These are phyloP conservation scores for Caenorhabditis sp. DNA, from an alignment of 2,888 invertebrate species.

Conservation along the genomic window DNA sequence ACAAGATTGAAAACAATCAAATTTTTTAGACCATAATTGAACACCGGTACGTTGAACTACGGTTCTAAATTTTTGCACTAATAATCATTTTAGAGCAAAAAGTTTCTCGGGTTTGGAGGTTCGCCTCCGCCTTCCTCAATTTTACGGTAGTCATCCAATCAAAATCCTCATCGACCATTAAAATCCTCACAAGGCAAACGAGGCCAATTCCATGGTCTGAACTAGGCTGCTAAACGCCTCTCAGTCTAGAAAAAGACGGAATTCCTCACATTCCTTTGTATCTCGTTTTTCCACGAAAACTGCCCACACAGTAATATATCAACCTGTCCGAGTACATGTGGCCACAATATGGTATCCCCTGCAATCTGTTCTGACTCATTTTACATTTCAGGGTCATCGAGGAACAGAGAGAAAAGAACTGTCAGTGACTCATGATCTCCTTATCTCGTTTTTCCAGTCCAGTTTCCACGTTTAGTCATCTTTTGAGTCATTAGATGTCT, in stretches of 20 bases:
- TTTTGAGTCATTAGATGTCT: slow-evolving; percentile 6
- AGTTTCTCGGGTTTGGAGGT: neutral
- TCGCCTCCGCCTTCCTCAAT: no score
- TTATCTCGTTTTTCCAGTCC: slow-evolving; percentile 9
- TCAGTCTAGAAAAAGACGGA: neutral
- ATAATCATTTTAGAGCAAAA: no score
- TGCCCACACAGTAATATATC: slow-evolving; percentile 10
- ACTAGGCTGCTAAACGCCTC: neutral
- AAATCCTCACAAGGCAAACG: neutral
- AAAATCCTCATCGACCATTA: neutral
- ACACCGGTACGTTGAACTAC: no score
- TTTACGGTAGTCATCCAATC: slow-evolving; percentile 5
- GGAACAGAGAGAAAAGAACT: slow-evolving; percentile 24
- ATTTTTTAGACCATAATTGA: no score
- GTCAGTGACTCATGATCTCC: slow-evolving; percentile 30
- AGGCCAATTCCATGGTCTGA: neutral
- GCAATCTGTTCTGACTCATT: slow-evolving; percentile 28
- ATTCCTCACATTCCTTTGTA: neutral
- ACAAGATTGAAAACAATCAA: no score
- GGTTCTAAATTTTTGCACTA: no score
- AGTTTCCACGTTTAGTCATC: slow-evolving; percentile 27
- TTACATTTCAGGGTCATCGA: slow-evolving; percentile 36
- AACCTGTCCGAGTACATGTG: slow-evolving; percentile 35
- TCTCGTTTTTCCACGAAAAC: neutral
- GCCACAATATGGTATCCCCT: slow-evolving; percentile 30